phyloP scores from a whole-genome alignment of 2,888 invertebrate genomes.

The Melinopterus prodromus region DNA sequence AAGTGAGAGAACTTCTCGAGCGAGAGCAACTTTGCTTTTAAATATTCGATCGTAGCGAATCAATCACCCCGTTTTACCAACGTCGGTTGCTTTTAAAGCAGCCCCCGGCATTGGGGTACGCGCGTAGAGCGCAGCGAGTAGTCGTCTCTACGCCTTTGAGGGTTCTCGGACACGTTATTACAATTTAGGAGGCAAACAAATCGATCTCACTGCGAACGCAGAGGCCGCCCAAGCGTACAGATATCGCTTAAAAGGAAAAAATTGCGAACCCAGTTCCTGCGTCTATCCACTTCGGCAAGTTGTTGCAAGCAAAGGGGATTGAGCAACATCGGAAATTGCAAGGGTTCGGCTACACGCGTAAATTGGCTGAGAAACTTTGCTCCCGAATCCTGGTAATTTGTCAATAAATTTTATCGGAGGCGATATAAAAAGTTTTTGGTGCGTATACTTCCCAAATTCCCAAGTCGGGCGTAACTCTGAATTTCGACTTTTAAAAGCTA shows the following conservation, averaged over 20 bases:
- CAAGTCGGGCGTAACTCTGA: no score
- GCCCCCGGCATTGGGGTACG: not conserved
- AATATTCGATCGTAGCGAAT: not conserved
- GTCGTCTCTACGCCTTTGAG: not conserved
- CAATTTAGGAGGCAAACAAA: constrained; percentile 4
- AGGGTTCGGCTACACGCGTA: not conserved
- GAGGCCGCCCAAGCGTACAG: not conserved
- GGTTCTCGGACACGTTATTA: constrained; percentile 4
- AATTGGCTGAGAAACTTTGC: not conserved
- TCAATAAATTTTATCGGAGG: not conserved
- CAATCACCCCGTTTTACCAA: not conserved
- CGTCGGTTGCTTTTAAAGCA: not conserved
- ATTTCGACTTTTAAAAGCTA: no score
- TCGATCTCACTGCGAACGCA: not conserved
- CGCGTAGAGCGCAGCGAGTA: no score
- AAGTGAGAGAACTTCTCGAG: not conserved
- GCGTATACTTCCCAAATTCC: no score
- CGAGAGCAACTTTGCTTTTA: not conserved
- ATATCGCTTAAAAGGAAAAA: not conserved
- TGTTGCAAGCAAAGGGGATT: not conserved
- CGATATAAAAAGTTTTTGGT: not conserved
- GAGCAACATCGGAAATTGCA: not conserved
- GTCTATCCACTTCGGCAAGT: not conserved
- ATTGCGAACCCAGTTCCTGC: not conserved
- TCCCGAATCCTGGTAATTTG: not conserved